A percentile compares a stretch with the other conserved stretches of the same genome.
phyloP scores from a whole-genome alignment of 2,797 vertebrate species.

The Microtus obscurus region DNA sequence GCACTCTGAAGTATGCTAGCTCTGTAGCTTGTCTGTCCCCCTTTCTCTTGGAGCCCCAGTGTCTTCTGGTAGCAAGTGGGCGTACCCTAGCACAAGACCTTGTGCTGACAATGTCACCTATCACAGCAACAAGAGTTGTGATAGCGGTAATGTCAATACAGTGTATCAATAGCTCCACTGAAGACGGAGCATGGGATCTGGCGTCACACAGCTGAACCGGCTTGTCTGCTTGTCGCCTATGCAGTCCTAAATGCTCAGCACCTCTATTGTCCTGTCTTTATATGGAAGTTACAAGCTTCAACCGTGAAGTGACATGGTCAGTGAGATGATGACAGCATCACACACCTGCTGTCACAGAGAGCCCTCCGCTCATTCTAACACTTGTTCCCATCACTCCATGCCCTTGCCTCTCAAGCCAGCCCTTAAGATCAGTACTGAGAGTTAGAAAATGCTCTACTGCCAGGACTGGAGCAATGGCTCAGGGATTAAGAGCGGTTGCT shows the following conservation, averaged over 20 bases:
- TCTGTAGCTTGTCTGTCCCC: fast-evolving
- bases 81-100: background rate
- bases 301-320: background rate
- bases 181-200: background rate
- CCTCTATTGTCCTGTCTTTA: background rate
- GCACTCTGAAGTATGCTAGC: background rate
- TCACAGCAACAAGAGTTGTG: too few relatives aligned
- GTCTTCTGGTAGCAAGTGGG: background rate
- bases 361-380: background rate
- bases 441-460: background rate
- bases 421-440: background rate
- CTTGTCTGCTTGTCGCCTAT: background rate
- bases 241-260: background rate
- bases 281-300: background rate
- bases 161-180: too few relatives aligned
- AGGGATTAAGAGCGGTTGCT: background rate
- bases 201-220: background rate
- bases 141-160: too few relatives aligned
- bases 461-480: background rate
- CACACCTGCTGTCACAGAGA: background rate
- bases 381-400: background rate
- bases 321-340: background rate
- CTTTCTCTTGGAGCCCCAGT: background rate
- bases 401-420: background rate
- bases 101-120: fast-evolving